A percentile compares a stretch with the other conserved stretches of the same genome.
Conservation (phyloP, 2,797 vertebrate genomes). For the Triplophysa yarkandensis region DNA sequence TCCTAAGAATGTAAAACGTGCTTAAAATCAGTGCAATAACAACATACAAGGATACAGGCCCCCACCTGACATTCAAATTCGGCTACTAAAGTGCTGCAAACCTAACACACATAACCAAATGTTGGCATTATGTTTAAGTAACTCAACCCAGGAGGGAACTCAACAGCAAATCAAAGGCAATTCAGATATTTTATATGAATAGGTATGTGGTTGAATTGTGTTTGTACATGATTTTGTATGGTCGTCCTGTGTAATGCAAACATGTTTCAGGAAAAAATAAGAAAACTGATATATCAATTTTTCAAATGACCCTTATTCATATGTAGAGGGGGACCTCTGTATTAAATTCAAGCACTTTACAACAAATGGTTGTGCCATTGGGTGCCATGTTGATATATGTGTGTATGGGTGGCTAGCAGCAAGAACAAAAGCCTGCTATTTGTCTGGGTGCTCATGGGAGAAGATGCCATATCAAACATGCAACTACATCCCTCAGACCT, state of each 20-base stretch:
- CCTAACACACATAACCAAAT: constrained; percentile 2
- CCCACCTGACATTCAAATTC: not conserved
- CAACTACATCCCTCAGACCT: constrained; percentile 64
- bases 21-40: constrained; percentile 1
- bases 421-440: constrained; percentile 78
- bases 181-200: constrained; percentile 20
- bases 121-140: not conserved
- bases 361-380: constrained; percentile 75
- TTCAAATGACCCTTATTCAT: constrained; percentile 76
- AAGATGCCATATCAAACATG: constrained; percentile 65
- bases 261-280: constrained; percentile 56
- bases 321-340: constrained; percentile 69
- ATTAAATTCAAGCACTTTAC: constrained; percentile 74
- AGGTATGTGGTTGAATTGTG: constrained; percentile 23
- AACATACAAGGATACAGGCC: not conserved
- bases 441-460: constrained; percentile 70
- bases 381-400: constrained; percentile 77
- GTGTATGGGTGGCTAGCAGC: constrained; percentile 67
- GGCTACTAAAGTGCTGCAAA: constrained; percentile 24
- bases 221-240: constrained; percentile 6
- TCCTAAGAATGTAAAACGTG: constrained; percentile 24
- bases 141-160: not conserved
- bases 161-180: not conserved
- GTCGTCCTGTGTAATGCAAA: constrained; percentile 23
- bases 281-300: constrained; percentile 69